Percentiles rank a stretch among this genome's conserved stretches.
Evolutionary conservation across 2,797 vertebrate genomes (phyloP).

Genomic region (Dicrostonyx torquatus): DNA sequence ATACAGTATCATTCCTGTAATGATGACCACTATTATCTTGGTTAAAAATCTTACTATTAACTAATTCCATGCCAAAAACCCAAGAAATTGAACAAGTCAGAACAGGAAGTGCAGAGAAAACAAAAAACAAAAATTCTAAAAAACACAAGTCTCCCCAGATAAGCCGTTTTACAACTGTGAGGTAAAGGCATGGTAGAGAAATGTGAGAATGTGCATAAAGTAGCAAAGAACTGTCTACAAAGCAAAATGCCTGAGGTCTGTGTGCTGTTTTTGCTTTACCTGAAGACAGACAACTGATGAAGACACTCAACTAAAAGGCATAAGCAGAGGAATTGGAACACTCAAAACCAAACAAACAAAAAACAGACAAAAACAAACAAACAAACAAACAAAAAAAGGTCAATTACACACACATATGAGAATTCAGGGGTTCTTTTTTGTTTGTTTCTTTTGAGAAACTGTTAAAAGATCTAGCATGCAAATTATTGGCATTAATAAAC

Average conservation of each 20-base stretch:
- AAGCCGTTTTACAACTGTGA: not conserved
- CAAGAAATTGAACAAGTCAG: slow-evolving; percentile 9
- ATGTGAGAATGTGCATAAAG: not conserved
- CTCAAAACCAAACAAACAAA: not conserved
- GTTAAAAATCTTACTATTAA: not conserved
- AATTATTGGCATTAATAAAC: not conserved
- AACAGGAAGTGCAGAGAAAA: not conserved
- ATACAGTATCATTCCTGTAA: not conserved
- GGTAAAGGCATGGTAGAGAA: not conserved
- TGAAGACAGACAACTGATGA: not conserved
- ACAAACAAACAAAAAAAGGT: not conserved
- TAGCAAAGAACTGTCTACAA: not conserved
- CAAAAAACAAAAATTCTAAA: no score
- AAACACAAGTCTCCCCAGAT: not conserved
- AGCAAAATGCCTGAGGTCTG: not conserved
- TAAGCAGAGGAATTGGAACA: not conserved
- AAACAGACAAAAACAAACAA: no score
- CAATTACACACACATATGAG: not conserved
- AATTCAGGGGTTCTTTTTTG: not conserved
- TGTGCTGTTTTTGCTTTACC: not conserved
- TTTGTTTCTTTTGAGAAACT: not conserved
- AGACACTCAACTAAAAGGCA: not conserved
- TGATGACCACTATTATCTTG: not conserved
- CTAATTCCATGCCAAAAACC: not conserved
- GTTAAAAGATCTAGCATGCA: not conserved